phyloP scores from a whole-genome alignment of 2,888 invertebrate species.

The Stratiomys singularior region DNA sequence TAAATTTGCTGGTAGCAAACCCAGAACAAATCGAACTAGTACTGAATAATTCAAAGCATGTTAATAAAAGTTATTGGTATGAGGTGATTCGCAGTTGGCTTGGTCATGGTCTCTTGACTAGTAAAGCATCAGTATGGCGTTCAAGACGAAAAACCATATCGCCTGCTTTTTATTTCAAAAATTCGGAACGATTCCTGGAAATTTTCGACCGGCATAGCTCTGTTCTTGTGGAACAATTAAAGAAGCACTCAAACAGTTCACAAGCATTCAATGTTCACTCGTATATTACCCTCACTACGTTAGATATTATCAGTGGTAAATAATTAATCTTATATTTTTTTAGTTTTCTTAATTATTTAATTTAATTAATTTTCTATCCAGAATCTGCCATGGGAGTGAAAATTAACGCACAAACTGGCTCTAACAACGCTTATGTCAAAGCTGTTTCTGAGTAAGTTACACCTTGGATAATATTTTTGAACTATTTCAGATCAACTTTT shows the following conservation, averaged over 20 bases:
- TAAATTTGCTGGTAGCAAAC: no score
- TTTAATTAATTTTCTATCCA: background rate
- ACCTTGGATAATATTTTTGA: background rate
- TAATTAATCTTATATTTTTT: slow-evolving; percentile 20
- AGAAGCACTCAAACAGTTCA: slow-evolving; percentile 62
- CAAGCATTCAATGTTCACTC: slow-evolving; percentile 68
- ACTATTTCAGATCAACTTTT: background rate
- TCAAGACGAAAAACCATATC: slow-evolving; percentile 75
- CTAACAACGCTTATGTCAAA: slow-evolving; percentile 74
- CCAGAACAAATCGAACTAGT: slow-evolving; percentile 59
- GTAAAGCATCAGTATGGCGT: slow-evolving; percentile 70
- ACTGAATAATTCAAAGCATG: slow-evolving; percentile 58
- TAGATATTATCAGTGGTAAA: slow-evolving; percentile 65
- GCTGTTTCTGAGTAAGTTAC: slow-evolving; percentile 72
- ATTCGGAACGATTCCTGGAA: slow-evolving; percentile 75
- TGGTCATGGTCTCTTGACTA: slow-evolving; percentile 69
- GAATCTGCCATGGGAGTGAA: slow-evolving; percentile 78
- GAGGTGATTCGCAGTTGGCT: slow-evolving; percentile 67
- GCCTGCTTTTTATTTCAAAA: slow-evolving; percentile 81
- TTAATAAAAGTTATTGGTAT: slow-evolving; percentile 70
- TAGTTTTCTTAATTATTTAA: background rate
- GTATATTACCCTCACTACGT: slow-evolving; percentile 64
- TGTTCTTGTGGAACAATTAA: slow-evolving; percentile 63
- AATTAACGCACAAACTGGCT: slow-evolving; percentile 74
- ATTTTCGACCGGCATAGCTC: slow-evolving; percentile 73